Conservation (phyloP, 2,888 invertebrate genomes). For the Helleia helle region DNA sequence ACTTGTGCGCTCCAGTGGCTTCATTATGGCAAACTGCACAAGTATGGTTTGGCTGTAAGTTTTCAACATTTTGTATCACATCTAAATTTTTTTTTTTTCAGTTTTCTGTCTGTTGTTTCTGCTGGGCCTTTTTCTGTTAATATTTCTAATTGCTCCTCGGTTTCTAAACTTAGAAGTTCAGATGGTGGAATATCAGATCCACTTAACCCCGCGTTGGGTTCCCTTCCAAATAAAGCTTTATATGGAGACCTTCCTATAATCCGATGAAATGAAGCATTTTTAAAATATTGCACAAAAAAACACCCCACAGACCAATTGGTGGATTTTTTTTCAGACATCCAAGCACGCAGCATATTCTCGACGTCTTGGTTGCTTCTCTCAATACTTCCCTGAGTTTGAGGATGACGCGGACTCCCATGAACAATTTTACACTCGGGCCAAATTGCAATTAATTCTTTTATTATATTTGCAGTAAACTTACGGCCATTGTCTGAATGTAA, state of each 20-base stretch:
- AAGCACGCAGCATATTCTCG: constrained; percentile 26
- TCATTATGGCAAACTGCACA: too few species aligned
- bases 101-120: background rate
- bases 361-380: constrained; percentile 23
- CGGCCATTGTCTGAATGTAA: constrained; percentile 15
- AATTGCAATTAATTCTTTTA: constrained; percentile 17
- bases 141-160: background rate
- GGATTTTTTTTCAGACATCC: constrained; percentile 31
- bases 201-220: constrained; percentile 13
- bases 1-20: too few species aligned
- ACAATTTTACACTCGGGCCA: constrained; percentile 20
- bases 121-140: background rate
- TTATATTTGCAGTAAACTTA: constrained; percentile 15
- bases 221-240: constrained; percentile 20
- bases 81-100: too few species aligned
- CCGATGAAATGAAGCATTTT: constrained; percentile 21
- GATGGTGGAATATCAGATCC: background rate
- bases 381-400: too few species aligned
- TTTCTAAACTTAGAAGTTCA: background rate
- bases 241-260: constrained; percentile 25
- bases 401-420: constrained; percentile 12
- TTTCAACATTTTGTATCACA: too few species aligned
- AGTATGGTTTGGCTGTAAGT: too few species aligned
- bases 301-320: too few species aligned
- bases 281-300: constrained; percentile 23